phyloP scores from a whole-genome alignment of 2,797 vertebrate species.

The Luscinia luscinia region DNA sequence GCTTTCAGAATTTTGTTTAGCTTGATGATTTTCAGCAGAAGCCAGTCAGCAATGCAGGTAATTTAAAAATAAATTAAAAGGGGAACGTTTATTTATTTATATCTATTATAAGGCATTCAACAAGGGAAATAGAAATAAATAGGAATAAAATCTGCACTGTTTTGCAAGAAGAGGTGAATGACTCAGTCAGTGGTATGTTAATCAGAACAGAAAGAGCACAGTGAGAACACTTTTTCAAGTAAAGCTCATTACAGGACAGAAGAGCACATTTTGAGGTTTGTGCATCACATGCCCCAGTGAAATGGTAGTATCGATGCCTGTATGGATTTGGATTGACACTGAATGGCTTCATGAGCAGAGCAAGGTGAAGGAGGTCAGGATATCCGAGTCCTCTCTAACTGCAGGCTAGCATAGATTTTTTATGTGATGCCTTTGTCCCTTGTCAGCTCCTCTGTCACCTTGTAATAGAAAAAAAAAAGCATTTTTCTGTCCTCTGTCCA shows the following conservation, averaged over 20 bases:
- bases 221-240: background rate
- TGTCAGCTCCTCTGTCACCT: background rate
- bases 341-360: background rate
- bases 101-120: background rate
- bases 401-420: background rate
- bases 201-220: background rate
- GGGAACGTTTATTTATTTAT: background rate
- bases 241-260: background rate
- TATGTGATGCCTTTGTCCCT: background rate
- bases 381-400: accelerated
- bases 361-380: background rate
- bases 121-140: background rate
- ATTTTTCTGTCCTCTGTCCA: background rate
- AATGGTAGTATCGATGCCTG: background rate
- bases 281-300: background rate
- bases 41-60: background rate
- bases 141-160: background rate
- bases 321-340: background rate
- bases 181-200: background rate
- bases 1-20: background rate
- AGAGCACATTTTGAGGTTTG: background rate
- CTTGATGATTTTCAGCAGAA: background rate
- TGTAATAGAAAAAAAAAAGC: background rate
- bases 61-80: background rate
- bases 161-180: background rate